Evolutionary conservation across 2,797 vertebrate genomes (phyloP).

Genomic region (Prionace glauca): DNA sequence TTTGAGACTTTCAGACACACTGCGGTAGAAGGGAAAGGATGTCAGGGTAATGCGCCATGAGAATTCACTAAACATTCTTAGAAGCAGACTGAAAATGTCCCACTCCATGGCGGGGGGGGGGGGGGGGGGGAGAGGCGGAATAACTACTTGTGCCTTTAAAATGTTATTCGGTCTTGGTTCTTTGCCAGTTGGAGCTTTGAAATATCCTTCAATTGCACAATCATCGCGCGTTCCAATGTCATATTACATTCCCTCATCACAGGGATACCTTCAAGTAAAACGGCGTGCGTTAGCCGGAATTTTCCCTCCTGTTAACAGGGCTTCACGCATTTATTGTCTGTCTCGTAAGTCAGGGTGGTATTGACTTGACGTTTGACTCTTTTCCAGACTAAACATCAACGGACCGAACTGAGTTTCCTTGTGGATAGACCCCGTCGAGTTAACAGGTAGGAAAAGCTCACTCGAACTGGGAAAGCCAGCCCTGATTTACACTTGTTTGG

Average conservation of each 20-base stretch:
- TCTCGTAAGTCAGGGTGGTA: neutral
- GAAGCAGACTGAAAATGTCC: too few species aligned
- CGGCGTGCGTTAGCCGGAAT: neutral
- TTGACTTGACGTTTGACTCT: neutral
- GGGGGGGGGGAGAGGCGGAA: too few species aligned
- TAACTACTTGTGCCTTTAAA: neutral
- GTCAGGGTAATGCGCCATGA: too few species aligned
- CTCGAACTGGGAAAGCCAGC: neutral
- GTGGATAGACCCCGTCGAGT: slow-evolving; percentile 96
- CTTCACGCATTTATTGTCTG: neutral
- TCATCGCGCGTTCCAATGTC: neutral
- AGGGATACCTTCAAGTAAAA: neutral
- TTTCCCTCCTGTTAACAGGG: neutral
- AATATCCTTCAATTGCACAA: neutral
- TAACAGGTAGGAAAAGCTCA: slow-evolving; percentile 74
- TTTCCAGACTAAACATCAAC: slow-evolving; percentile 88
- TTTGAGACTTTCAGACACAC: neutral
- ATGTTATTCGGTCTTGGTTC: neutral
- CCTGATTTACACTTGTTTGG: slow-evolving; percentile 48
- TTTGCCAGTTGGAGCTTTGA: neutral
- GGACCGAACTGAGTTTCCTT: slow-evolving; percentile 93
- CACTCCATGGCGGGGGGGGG: too few species aligned
- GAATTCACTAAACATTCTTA: neutral
- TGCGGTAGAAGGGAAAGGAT: neutral
- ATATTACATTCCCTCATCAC: neutral